Base-by-base conservation (phyloP, 2,888 invertebrate species). In the Yponomeuta malinellus region DNA sequence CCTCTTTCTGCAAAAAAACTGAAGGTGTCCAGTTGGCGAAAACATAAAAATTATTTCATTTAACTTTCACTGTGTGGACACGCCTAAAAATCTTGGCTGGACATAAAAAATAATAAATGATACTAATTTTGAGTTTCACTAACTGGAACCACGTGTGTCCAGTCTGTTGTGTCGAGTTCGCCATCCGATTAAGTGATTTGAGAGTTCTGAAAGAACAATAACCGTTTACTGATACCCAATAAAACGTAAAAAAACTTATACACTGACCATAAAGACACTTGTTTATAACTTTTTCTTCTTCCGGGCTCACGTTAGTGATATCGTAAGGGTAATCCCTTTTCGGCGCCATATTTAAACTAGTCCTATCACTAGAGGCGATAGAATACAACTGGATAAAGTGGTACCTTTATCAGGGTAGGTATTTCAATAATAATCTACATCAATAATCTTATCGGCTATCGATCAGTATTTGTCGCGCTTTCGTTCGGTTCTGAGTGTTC, bases 201-300 rank as follows among this genome's bases (percentile, higher is more conserved):
- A 43, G 43, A 43, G 43, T 1, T 43, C 33, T 52, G 52, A 52
- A 12, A 52, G 52, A 10, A 52, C 52, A 10, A 15, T 2, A 12
- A 59, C 15, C 52, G 6, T 59, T 15, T 15, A 12, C 52, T 15
- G 15, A 59, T 3, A 5, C 15, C 52, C 12, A 59, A 59, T 15
- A 15, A 59, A 59, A 15, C 52, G 10, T 8, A 6, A 43, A 8
- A 43, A 59, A 15, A 3, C 15, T 15, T 15, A 59, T 3, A 59
- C 74, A 86, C 88, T 76, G 80, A 91, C 91, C 91, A 79, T 84
- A 72, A 0, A 90, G 72, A 71, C 90, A 90, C 81, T 88, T 91
- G 74, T 84, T 86, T 52, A 90, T 86, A 2, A 86, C 70, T 73
- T 87, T 90, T 10, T 88, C 87, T 71, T 92, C 91, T 15, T 90